phyloP scores from a whole-genome alignment of 2,113 vertebrate genomes.

The Tychaedon coryphoeus region DNA sequence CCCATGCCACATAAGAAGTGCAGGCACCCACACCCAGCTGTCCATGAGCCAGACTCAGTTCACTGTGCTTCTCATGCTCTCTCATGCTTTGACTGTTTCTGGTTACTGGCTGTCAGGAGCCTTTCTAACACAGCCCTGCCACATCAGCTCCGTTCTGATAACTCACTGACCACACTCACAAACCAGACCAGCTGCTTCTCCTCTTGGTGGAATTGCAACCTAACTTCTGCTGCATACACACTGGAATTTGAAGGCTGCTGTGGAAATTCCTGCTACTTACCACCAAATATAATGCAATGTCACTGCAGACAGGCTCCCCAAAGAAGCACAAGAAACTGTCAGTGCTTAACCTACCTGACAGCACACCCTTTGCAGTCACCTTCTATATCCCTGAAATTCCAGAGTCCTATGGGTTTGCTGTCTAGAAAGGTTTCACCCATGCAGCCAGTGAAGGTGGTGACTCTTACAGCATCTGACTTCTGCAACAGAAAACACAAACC shows the following conservation, averaged over 20 bases:
- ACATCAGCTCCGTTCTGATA: neutral
- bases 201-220: neutral
- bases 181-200: neutral
- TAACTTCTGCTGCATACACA: neutral
- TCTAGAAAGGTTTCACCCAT: conserved; percentile 96
- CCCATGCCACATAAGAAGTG: fast-evolving
- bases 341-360: conserved; percentile 79
- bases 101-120: neutral
- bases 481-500: conserved; percentile 43
- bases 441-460: conserved; percentile 90
- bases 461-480: conserved; percentile 92
- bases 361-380: conserved; percentile 96
- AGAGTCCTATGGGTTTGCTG: conserved; percentile 91
- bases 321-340: neutral
- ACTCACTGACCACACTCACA: neutral
- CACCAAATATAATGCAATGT: fast-evolving
- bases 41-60: neutral
- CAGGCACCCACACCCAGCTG: neutral
- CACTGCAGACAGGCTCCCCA: neutral
- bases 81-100: neutral
- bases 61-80: neutral
- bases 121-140: neutral
- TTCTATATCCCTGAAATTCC: conserved; percentile 93
- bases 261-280: neutral
- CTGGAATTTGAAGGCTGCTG: neutral